phyloP scores from a whole-genome alignment of 2,113 vertebrate species.

The Lagopus muta region DNA sequence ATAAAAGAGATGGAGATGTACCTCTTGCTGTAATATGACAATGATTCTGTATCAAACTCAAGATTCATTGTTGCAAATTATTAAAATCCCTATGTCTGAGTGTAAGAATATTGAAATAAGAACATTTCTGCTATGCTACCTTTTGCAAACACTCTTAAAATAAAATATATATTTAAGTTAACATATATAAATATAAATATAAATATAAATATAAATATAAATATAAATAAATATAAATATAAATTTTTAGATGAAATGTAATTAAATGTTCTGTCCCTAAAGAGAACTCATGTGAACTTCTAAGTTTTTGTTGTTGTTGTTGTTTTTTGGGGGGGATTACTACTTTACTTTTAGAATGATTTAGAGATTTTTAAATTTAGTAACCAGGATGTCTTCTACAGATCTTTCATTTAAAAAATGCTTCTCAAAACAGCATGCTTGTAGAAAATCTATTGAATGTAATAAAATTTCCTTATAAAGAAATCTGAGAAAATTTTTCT shows the following conservation, averaged over 20 bases:
- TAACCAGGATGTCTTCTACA: not conserved
- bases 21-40: not conserved
- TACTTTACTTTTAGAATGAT: not conserved
- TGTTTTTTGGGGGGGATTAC: not conserved
- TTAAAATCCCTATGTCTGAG: not conserved
- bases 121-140: not conserved
- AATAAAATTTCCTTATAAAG: conserved; percentile 41
- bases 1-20: not conserved
- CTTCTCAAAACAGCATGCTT: not conserved
- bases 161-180: too few species aligned
- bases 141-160: not conserved
- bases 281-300: not conserved
- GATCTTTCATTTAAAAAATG: not conserved
- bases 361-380: not conserved
- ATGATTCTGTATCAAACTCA: not conserved
- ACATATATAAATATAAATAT: too few species aligned
- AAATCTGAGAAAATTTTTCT: conserved; percentile 24
- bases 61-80: not conserved
- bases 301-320: not conserved
- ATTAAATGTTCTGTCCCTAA: not conserved
- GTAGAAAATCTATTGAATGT: conserved; percentile 32
- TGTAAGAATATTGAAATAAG: not conserved
- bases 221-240: too few species aligned
- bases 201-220: too few species aligned
- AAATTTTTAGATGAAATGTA: not conserved